Percentiles rank a stretch among this genome's conserved stretches.
These are phyloP conservation scores for Sphaeramia orbicularis DNA, from an alignment of 2,797 vertebrate species.

Conservation along the genomic window DNA sequence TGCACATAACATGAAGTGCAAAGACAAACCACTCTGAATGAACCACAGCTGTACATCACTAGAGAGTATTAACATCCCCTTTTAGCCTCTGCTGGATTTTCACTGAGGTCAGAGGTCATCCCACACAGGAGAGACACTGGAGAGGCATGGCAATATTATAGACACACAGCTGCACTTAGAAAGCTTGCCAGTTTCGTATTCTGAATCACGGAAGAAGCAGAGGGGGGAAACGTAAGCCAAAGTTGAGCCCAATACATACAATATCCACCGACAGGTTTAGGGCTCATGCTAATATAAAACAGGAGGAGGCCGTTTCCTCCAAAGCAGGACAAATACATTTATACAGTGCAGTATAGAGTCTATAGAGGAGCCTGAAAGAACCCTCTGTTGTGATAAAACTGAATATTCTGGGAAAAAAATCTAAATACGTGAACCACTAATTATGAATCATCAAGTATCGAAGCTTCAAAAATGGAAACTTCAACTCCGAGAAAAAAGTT, in stretches of 20 bases:
- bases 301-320: slow-evolving; percentile 54
- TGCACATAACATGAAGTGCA: slow-evolving; percentile 17
- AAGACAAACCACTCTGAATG: slow-evolving; percentile 45
- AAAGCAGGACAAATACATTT: slow-evolving; percentile 52
- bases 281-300: slow-evolving; percentile 70
- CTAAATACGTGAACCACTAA: slow-evolving; percentile 16
- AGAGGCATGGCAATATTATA: slow-evolving; percentile 47
- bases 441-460: slow-evolving; percentile 47
- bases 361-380: slow-evolving; percentile 34
- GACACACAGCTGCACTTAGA: slow-evolving; percentile 67
- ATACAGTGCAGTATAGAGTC: slow-evolving; percentile 22
- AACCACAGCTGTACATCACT: slow-evolving; percentile 60
- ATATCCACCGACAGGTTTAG: slow-evolving; percentile 72
- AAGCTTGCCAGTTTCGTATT: slow-evolving; percentile 50
- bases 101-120: slow-evolving; percentile 68
- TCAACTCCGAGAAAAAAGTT: slow-evolving; percentile 1
- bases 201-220: slow-evolving; percentile 54
- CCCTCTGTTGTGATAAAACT: slow-evolving; percentile 43
- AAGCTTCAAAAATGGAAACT: slow-evolving; percentile 27
- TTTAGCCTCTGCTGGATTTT: slow-evolving; percentile 57
- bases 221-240: slow-evolving; percentile 46
- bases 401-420: slow-evolving; percentile 4
- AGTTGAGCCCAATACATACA: slow-evolving; percentile 61
- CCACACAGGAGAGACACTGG: slow-evolving; percentile 60
- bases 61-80: slow-evolving; percentile 55